phyloP scores from a whole-genome alignment of 1,140 invertebrate genomes.

The Drosophila pseudoananassae region DNA sequence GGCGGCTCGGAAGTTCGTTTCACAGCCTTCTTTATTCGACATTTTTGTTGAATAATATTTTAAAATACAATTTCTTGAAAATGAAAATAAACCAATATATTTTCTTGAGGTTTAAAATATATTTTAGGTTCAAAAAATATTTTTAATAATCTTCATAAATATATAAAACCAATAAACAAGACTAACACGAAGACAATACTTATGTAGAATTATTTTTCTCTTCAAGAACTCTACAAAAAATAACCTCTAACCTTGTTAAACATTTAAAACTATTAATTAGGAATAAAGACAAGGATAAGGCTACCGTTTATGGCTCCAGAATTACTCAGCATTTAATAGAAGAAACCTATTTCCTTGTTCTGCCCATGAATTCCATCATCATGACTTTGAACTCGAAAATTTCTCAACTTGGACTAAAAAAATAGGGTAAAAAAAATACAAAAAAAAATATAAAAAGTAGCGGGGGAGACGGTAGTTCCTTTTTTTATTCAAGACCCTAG shows the following conservation, averaged over 20 bases:
- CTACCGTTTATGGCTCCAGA: conserved; percentile 1
- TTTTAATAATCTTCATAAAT: no score
- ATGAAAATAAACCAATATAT: no score
- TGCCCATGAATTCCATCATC: conserved; percentile 21
- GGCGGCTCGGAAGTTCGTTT: no score
- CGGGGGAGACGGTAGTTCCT: background rate
- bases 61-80: no score
- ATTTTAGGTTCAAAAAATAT: no score
- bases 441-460: background rate
- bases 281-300: conserved; percentile 25
- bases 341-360: conserved; percentile 15
- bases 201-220: no score
- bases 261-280: conserved; percentile 31
- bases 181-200: no score
- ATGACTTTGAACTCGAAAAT: conserved; percentile 3
- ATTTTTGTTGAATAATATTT: no score
- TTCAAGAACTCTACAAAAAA: background rate
- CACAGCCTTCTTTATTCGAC: no score
- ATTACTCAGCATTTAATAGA: conserved; percentile 26
- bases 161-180: no score
- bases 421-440: background rate
- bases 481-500: background rate
- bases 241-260: conserved; percentile 9
- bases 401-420: background rate
- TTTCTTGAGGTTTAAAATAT: no score